These are phyloP conservation scores for Bhutanitis thaidina DNA, from an alignment of 2,888 invertebrate species.

Conservation along the genomic window DNA sequence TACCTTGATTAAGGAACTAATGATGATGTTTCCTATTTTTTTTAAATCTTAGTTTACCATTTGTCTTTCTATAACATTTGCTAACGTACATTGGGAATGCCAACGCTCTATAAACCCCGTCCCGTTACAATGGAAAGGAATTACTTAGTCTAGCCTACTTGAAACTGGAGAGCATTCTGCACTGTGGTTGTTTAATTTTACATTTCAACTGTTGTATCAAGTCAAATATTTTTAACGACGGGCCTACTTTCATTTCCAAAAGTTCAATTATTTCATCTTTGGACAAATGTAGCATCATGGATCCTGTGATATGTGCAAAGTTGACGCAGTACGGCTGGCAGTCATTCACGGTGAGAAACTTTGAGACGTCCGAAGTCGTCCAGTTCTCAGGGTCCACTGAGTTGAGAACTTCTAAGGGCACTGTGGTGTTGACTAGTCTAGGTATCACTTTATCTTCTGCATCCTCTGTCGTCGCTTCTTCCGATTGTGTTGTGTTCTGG, in stretches of 20 bases:
- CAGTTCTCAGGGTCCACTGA: slow-evolving; percentile 80
- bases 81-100: neutral
- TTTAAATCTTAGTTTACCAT: no score
- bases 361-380: slow-evolving; percentile 91
- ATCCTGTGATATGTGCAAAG: slow-evolving; percentile 88
- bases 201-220: slow-evolving; percentile 94
- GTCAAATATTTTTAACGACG: slow-evolving; percentile 95
- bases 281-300: slow-evolving; percentile 87
- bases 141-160: slow-evolving; percentile 34
- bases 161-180: slow-evolving; percentile 57
- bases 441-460: slow-evolving; percentile 81
- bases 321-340: slow-evolving; percentile 85
- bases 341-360: slow-evolving; percentile 94
- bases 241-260: slow-evolving; percentile 96
- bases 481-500: slow-evolving; percentile 42
- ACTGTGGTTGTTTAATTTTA: slow-evolving; percentile 88
- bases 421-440: slow-evolving; percentile 79
- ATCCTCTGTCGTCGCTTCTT: slow-evolving; percentile 16
- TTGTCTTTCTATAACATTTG: neutral
- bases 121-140: neutral
- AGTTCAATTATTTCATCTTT: slow-evolving; percentile 95
- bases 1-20: no score
- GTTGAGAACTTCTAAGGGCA: slow-evolving; percentile 72
- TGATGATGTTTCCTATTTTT: neutral
- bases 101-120: neutral